phyloP scores from a whole-genome alignment of 2,797 vertebrate genomes.

The Triplophysa yarkandensis region DNA sequence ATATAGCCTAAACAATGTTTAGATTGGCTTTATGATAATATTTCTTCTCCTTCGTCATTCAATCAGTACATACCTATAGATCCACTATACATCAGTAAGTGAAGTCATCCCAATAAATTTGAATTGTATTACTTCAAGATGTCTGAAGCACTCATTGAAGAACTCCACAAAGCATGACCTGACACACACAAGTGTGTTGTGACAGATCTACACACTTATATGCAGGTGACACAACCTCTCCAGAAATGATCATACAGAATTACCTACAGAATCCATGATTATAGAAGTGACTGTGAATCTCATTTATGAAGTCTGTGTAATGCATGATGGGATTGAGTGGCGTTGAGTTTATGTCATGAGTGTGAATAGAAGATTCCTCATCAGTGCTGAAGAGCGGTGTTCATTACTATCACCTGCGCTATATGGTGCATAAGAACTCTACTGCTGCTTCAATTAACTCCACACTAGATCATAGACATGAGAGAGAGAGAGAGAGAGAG shows the following conservation, averaged over 20 bases:
- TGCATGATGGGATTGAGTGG: background rate
- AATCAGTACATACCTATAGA: background rate
- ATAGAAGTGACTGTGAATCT: conserved; percentile 13
- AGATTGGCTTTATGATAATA: background rate
- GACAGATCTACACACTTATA: background rate
- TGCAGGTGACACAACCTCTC: background rate
- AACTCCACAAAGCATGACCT: conserved; percentile 9
- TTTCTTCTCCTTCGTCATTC: too few species aligned
- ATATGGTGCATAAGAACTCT: conserved; percentile 50
- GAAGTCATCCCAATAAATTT: background rate
- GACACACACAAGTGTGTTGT: background rate
- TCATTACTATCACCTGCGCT: conserved; percentile 62
- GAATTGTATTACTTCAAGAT: background rate
- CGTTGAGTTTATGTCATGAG: background rate
- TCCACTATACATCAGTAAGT: background rate
- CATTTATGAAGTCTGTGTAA: conserved; percentile 2
- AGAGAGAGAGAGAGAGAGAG: background rate
- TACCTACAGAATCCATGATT: background rate
- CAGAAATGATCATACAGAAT: background rate
- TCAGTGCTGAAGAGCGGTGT: conserved; percentile 41
- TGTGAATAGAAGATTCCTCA: conserved; percentile 50
- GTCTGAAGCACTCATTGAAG: background rate
- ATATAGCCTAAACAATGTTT: background rate
- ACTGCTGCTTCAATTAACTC: conserved; percentile 62
- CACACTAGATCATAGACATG: conserved; percentile 60